Evolutionary conservation across 1,140 invertebrate species (phyloP).

Genomic region (Sycobia sp.): DNA sequence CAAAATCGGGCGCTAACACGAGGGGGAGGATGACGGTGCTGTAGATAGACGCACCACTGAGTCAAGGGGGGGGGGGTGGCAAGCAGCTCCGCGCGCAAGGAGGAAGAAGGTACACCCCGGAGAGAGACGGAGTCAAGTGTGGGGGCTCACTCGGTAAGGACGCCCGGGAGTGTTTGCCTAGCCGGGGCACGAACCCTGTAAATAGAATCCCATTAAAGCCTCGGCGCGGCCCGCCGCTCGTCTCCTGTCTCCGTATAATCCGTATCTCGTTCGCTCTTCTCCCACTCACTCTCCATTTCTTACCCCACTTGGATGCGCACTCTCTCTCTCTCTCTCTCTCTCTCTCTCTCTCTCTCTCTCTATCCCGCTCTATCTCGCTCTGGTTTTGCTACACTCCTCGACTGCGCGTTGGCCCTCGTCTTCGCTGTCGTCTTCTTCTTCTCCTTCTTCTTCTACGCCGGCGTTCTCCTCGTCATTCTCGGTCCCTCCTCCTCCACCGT

Average conservation of each 20-base stretch:
- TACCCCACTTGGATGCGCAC: not conserved
- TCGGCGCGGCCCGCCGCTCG: constrained; percentile 48
- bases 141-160: constrained; percentile 25
- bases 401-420: not conserved
- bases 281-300: not conserved
- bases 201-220: constrained; percentile 60
- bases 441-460: constrained; percentile 18
- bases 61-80: too few relatives aligned
- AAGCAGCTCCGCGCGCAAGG: too few relatives aligned
- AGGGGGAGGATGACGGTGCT: too few relatives aligned
- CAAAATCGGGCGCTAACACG: too few relatives aligned
- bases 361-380: too few relatives aligned
- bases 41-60: too few relatives aligned
- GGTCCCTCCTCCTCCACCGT: constrained; percentile 22
- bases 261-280: not conserved
- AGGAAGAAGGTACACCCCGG: too few relatives aligned
- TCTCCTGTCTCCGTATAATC: constrained; percentile 26
- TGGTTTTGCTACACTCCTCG: constrained; percentile 6
- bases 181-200: constrained; percentile 55
- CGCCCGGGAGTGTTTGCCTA: constrained; percentile 52
- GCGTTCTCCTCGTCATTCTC: constrained; percentile 18
- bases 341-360: constrained; percentile 22
- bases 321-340: constrained; percentile 15
- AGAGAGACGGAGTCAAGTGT: constrained; percentile 12
- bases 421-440: constrained; percentile 23